Percentiles rank a stretch among this genome's conserved stretches.
Conservation (phyloP, 2,113 vertebrate species). For the Origma solitaria region DNA sequence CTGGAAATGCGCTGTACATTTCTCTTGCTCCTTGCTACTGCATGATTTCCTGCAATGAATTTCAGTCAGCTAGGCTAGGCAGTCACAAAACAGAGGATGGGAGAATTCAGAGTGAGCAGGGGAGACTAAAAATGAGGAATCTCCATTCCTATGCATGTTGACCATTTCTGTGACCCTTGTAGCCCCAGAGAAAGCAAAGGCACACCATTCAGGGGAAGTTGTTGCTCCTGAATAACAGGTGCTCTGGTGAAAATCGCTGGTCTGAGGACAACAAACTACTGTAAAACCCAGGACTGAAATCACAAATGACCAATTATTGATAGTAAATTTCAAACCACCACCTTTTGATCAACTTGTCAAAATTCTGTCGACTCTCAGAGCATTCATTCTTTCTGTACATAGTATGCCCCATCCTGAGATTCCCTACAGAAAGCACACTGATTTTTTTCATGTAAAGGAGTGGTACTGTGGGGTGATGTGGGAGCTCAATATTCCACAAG, state of each 20-base stretch:
- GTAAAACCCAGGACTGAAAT: neutral
- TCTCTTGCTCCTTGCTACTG: neutral
- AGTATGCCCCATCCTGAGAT: neutral
- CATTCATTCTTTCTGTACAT: neutral
- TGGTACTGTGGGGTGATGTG: neutral
- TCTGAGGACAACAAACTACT: neutral
- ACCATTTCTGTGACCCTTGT: neutral
- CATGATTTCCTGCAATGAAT: neutral
- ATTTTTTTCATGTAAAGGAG: neutral
- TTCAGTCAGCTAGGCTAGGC: neutral
- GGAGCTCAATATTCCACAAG: neutral
- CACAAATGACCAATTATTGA: neutral
- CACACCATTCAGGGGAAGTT: neutral
- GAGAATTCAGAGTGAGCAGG: neutral
- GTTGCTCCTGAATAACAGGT: neutral
- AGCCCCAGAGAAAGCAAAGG: neutral
- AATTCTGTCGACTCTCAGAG: neutral
- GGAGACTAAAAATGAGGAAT: neutral
- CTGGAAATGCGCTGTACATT: neutral
- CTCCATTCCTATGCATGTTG: neutral
- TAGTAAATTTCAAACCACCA: neutral
- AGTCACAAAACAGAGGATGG: neutral
- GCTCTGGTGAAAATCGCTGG: neutral
- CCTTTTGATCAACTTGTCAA: neutral
- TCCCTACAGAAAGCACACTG: neutral